Evolutionary conservation across 2,888 invertebrate genomes (phyloP).

Genomic region (Ariolimax columbianus): DNA sequence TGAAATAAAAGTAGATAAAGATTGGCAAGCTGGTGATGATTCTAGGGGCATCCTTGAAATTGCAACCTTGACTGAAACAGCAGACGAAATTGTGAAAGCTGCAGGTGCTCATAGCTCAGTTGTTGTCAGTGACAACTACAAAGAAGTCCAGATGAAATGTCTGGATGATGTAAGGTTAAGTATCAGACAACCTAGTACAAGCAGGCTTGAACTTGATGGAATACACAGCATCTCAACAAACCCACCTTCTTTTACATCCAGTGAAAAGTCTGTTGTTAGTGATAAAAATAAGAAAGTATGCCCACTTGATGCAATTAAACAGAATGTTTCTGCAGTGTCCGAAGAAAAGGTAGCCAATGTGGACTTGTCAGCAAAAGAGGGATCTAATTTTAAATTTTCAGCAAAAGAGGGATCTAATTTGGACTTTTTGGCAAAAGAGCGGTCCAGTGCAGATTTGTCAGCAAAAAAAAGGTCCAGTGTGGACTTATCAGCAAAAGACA

Average conservation of each 20-base stretch:
- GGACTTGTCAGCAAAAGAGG: too few species aligned
- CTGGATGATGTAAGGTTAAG: background rate
- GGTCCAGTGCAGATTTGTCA: too few species aligned
- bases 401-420: too few species aligned
- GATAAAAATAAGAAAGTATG: background rate
- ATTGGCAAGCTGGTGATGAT: background rate
- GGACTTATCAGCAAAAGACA: too few species aligned
- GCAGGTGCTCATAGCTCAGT: background rate
- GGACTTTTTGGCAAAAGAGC: too few species aligned
- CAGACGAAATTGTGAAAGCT: background rate
- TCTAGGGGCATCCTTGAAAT: background rate
- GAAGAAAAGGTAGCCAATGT: too few species aligned
- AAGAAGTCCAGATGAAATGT: background rate
- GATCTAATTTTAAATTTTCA: too few species aligned
- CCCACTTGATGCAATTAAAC: background rate
- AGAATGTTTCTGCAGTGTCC: background rate
- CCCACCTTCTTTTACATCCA: background rate
- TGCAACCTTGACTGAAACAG: background rate
- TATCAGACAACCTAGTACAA: background rate
- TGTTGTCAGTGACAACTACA: background rate
- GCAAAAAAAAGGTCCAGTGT: too few species aligned
- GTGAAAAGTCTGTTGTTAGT: background rate
- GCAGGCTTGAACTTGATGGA: background rate
- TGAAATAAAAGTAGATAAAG: background rate
- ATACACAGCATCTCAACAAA: background rate